Evolutionary conservation across 2,888 invertebrate genomes (phyloP).

Genomic region (Galerucella pusilla): DNA sequence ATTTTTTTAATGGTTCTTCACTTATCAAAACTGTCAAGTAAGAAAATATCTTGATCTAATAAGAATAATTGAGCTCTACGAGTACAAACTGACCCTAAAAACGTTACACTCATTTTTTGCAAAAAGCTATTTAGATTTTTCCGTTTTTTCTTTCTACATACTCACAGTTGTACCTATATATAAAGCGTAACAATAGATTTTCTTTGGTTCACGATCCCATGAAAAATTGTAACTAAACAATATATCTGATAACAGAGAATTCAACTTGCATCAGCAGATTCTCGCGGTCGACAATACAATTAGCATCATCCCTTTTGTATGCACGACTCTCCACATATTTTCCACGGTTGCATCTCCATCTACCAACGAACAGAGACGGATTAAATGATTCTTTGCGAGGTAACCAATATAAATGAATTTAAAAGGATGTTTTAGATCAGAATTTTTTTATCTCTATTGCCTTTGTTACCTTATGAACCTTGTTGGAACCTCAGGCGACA

Average conservation of each 20-base stretch:
- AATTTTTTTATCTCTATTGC: background rate
- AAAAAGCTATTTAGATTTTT: background rate
- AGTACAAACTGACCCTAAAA: too few relatives aligned
- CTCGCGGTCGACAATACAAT: constrained; percentile 50
- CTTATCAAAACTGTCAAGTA: too few relatives aligned
- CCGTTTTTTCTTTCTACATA: background rate
- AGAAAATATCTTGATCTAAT: too few relatives aligned
- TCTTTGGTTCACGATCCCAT: constrained; percentile 1
- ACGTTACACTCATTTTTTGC: too few relatives aligned
- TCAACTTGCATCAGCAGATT: constrained; percentile 43
- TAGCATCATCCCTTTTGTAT: constrained; percentile 42
- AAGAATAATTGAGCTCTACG: too few relatives aligned
- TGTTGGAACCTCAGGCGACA: too few relatives aligned
- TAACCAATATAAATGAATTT: background rate
- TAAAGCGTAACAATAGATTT: background rate
- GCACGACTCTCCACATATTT: constrained; percentile 32
- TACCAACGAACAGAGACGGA: constrained; percentile 35
- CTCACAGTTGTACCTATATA: background rate
- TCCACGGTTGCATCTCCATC: constrained; percentile 22
- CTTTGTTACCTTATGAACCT: too few relatives aligned
- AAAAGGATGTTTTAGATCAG: background rate
- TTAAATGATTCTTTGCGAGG: background rate
- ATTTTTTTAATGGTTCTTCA: too few relatives aligned
- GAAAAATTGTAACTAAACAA: constrained; percentile 1
- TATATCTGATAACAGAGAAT: constrained; percentile 40